Evolutionary conservation across 2,888 invertebrate species (phyloP).

Genomic region (Lasius fuliginosus): DNA sequence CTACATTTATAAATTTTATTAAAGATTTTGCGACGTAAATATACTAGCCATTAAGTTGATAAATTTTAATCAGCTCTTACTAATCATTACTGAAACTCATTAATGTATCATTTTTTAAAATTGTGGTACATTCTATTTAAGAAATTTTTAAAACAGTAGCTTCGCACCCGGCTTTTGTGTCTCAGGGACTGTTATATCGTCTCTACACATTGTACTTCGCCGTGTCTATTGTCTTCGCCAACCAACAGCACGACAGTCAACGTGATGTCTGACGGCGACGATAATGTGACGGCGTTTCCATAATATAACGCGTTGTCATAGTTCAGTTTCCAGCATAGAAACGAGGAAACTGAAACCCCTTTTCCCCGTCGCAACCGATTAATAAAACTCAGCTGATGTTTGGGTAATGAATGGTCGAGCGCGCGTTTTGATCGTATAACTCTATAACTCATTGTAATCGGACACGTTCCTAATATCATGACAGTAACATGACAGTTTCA

Average conservation of each 20-base stretch:
- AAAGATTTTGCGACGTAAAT: too few relatives aligned
- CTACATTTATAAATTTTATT: too few relatives aligned
- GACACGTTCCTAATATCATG: neutral
- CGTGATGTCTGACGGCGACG: slow-evolving; percentile 51
- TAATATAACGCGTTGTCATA: neutral
- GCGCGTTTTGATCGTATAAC: neutral
- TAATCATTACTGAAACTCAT: too few relatives aligned
- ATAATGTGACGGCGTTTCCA: slow-evolving; percentile 52
- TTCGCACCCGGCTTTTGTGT: slow-evolving; percentile 66
- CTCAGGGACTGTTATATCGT: slow-evolving; percentile 64
- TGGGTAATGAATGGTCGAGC: neutral
- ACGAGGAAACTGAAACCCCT: slow-evolving; percentile 20
- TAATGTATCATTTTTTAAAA: neutral
- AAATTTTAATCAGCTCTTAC: too few relatives aligned
- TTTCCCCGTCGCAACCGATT: slow-evolving; percentile 18
- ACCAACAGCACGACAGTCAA: slow-evolving; percentile 54
- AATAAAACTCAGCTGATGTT: slow-evolving; percentile 19
- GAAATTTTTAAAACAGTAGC: slow-evolving; percentile 69
- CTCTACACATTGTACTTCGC: slow-evolving; percentile 63
- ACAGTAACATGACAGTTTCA: neutral
- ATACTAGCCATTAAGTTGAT: too few relatives aligned
- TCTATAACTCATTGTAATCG: neutral
- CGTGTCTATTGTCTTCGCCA: slow-evolving; percentile 64
- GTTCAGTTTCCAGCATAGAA: slow-evolving; percentile 42
- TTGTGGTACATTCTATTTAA: neutral